Conservation (phyloP, 2,888 invertebrate genomes). For the Mechanitis mazaeus region DNA sequence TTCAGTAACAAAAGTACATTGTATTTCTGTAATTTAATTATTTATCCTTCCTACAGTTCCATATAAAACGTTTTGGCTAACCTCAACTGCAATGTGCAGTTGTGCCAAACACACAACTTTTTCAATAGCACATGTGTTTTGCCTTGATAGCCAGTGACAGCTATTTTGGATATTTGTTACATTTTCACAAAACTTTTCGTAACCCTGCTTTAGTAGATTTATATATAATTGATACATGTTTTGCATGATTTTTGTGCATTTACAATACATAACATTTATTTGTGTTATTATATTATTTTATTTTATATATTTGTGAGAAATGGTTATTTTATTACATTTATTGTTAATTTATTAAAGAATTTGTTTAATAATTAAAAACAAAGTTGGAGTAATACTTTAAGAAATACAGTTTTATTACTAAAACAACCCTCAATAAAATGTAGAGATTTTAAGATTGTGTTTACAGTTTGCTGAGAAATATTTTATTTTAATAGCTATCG, state of each 20-base stretch:
- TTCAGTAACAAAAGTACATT: slow-evolving; percentile 1
- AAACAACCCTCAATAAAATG: background rate
- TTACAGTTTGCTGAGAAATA: slow-evolving; percentile 18
- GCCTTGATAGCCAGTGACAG: background rate
- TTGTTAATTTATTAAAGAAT: no score
- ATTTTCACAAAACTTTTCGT: background rate
- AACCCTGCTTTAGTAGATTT: background rate
- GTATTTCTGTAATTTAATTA: slow-evolving; percentile 3
- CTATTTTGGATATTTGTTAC: slow-evolving; percentile 4
- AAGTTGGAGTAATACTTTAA: background rate
- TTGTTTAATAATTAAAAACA: no score
- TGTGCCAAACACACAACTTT: slow-evolving; percentile 5
- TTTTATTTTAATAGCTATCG: slow-evolving; percentile 22
- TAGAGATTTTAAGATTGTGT: slow-evolving; percentile 18
- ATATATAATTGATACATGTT: no score
- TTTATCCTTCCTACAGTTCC: background rate
- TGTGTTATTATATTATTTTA: no score
- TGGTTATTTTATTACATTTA: no score
- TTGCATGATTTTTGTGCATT: no score
- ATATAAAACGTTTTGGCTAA: slow-evolving; percentile 7
- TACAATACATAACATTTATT: no score
- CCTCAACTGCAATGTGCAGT: slow-evolving; percentile 4
- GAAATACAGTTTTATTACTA: background rate
- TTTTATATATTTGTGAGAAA: no score
- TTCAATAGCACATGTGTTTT: slow-evolving; percentile 6